A percentile compares a stretch with the other conserved stretches of the same genome.
phyloP scores from a whole-genome alignment of 2,888 invertebrate species.

The Caenorhabditis sp. region DNA sequence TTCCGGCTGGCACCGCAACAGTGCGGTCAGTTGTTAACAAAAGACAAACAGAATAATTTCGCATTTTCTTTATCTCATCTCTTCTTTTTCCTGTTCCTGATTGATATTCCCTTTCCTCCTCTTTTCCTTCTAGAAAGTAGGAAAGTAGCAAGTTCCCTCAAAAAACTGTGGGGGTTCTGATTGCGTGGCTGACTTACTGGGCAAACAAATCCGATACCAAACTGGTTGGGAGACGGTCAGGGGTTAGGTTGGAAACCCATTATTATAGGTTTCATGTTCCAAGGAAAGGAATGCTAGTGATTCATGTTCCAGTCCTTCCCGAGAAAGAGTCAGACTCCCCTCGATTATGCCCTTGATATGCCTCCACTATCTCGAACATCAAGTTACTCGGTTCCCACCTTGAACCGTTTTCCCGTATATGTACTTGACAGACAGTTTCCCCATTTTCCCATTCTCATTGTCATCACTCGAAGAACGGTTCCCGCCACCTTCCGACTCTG shows the following conservation, averaged over 20 bases:
- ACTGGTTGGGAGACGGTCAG: conserved; percentile 55
- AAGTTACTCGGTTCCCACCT: conserved; percentile 4
- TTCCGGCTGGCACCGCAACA: too few species aligned
- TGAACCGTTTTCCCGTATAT: conserved; percentile 40
- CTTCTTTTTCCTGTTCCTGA: neutral
- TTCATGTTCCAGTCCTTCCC: too few species aligned
- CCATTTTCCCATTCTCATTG: conserved; percentile 29
- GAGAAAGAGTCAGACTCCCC: too few species aligned
- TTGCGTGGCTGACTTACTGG: conserved; percentile 28
- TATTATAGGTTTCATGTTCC: conserved; percentile 50
- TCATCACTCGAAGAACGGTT: neutral
- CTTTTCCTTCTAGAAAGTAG: too few species aligned
- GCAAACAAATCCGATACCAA: conserved; percentile 51
- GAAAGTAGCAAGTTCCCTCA: conserved; percentile 29
- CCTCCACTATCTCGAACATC: too few species aligned
- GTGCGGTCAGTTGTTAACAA: conserved; percentile 43
- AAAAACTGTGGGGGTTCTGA: conserved; percentile 13
- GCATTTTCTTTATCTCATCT: conserved; percentile 1
- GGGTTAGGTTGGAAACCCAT: conserved; percentile 34
- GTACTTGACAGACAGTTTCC: conserved; percentile 30
- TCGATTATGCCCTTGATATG: too few species aligned
- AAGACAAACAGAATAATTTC: conserved; percentile 21
- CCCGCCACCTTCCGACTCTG: too few species aligned
- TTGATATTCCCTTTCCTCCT: neutral
- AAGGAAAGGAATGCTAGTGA: too few species aligned